phyloP scores from a whole-genome alignment of 64 coral and sea anemone genomes.

The Anthopleura sola region DNA sequence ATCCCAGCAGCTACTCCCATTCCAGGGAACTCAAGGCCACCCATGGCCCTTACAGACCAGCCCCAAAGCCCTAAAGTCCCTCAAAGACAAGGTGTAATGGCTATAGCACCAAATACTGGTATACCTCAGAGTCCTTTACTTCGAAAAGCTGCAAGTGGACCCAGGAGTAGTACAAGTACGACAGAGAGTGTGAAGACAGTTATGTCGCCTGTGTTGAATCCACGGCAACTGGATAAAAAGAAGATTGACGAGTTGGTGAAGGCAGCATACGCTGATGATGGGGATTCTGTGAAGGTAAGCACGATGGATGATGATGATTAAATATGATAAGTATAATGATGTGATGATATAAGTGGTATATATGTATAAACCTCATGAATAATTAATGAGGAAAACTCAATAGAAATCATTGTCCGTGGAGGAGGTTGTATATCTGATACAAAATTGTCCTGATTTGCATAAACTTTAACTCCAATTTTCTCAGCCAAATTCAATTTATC shows the following conservation, averaged over 20 bases:
- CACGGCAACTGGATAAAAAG: constrained; percentile 31
- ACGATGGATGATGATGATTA: neutral
- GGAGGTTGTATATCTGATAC: too few relatives aligned
- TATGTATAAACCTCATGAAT: too few relatives aligned
- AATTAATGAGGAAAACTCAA: too few relatives aligned
- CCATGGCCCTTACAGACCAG: neutral
- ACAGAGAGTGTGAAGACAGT: constrained; percentile 17
- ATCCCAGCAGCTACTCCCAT: neutral
- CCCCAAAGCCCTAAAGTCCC: neutral
- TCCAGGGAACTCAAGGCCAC: neutral
- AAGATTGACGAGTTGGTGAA: constrained; percentile 40
- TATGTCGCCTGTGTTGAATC: constrained; percentile 27
- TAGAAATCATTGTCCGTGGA: too few relatives aligned
- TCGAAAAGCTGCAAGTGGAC: neutral
- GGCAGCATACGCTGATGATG: constrained; percentile 25
- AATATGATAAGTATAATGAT: neutral
- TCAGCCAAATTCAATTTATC: too few relatives aligned
- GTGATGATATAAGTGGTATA: neutral
- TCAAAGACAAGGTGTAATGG: neutral
- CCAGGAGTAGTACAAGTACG: neutral
- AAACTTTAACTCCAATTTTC: too few relatives aligned
- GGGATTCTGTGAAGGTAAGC: constrained; percentile 46
- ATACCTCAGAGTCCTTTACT: constrained; percentile 19
- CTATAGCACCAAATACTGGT: neutral
- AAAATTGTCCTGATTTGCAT: too few relatives aligned